Base-by-base conservation (phyloP, 2,888 invertebrate genomes). In the Noctua janthina region DNA sequence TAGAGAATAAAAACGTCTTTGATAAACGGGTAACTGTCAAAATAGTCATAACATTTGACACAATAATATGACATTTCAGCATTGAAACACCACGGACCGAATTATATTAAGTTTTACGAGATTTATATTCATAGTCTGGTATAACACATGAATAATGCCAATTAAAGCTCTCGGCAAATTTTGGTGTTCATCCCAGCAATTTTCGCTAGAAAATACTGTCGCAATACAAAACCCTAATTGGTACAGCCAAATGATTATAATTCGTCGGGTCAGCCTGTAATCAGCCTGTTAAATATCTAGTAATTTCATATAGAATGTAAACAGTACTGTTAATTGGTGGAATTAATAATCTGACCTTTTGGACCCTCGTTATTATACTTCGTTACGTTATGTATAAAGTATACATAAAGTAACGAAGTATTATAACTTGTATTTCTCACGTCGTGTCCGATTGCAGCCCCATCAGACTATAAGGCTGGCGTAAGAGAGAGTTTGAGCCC, bases 161-260 rank as follows among this genome's bases (percentile, higher is more conserved):
- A 84, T 79, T 84, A 84, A 71, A 68, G 0, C 17, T 39, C 15
- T 59, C 3, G 6, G 3, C 13, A 29, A 71, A 64, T 54, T 17
- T 78, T 56, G 23, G 29, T 29, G 23, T 49, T 49, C 23, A 39
- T 29, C 29, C n/a, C 69, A 71, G 62, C 59, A 84, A 72, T 77
- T 76, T 62, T 46, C 59, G 11, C 43, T 75, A 10, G 56, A 79
- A 88, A 87, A 88, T 84, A 81, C 69, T 72, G 73, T 79, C 49
- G 77, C 68, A 64, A 73, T 68, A 74, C 75, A 51, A 81, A 77
- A 74, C 81, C 81, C 43, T 76, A 88, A 86, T 86, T 79, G 86
- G 82, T 76, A 81, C 54, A 71, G 74, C 76, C 76, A 83, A 85
- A 79, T 70, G 29, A 83, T 86, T 83, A 86, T 83, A 81, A 86